Base-by-base conservation (phyloP, 2,888 invertebrate genomes). In the Cheilosia vernalis region DNA sequence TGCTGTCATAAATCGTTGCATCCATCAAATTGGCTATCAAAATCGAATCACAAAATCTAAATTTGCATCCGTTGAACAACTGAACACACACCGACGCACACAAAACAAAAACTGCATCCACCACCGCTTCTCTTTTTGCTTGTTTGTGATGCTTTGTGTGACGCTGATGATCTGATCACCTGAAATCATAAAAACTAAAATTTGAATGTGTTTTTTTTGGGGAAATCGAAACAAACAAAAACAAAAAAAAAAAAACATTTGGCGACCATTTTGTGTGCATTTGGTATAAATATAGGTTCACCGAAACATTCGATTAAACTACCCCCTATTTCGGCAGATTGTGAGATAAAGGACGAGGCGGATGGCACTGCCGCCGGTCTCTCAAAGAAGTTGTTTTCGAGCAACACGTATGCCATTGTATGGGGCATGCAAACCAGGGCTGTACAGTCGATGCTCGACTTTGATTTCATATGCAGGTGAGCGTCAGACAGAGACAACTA, bases 371-470 rank as follows among this genome's bases (percentile, higher is more conserved):
- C 80, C 87, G 88, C 88, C 66, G 88, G 88, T 70, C 88, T 88
- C 70, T 86, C 91, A 0, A 90, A 93, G 87, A 94, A 95, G 27
- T 93, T 98, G 85, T 98, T 98, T 93, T 94, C 94, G n/a, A 94
- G 94, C 87, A 93, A 94, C 81, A 99, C 98, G 13, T 97, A 97
- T 91, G 95, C 98, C 10, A 98, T 99, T 89, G 96, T 99, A 21
- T 99, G 99, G 99, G 99, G 99, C 85, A 99, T 99, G 98, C 99
- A 99, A 93, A 97, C 96, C 56, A 93, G 98, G 81, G 99, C 99
- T 24, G 98, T 99, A 9, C 98, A 97, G 88, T 92, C 92, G 40
- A 92, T 92, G 92, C 89, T 92, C 30, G 92, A 92, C 76, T 92
- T 92, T 88, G 92, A 92, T 87, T 92, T 92, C 64, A 92, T 92